Percentiles rank a stretch among this genome's conserved stretches.
Evolutionary conservation across 2,113 vertebrate species (phyloP).

Genomic region (Polyodon spathula): DNA sequence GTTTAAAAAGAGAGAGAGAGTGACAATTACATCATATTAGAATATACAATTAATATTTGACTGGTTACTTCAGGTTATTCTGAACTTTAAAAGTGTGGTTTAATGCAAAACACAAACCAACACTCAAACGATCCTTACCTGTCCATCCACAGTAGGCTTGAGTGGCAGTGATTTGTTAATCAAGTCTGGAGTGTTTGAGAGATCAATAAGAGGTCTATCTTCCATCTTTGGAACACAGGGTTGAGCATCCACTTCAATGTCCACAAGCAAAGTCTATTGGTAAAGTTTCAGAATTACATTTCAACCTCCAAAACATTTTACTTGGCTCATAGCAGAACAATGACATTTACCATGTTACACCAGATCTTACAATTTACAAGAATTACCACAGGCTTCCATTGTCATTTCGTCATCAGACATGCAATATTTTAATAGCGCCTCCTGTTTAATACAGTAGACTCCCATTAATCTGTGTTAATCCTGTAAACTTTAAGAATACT

Average conservation of each 20-base stretch:
- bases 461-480: too few relatives aligned
- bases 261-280: constrained; percentile 47
- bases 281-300: neutral
- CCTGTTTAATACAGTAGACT: too few relatives aligned
- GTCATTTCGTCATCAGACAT: too few relatives aligned
- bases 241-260: constrained; percentile 36
- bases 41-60: neutral
- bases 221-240: constrained; percentile 34
- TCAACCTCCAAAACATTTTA: neutral
- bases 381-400: too few relatives aligned
- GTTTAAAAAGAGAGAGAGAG: too few relatives aligned
- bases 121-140: constrained; percentile 23
- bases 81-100: neutral
- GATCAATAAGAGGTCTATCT: constrained; percentile 60
- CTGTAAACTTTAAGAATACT: too few relatives aligned
- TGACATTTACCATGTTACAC: neutral
- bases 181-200: constrained; percentile 56
- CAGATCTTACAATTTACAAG: too few relatives aligned
- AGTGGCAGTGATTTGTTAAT: constrained; percentile 31
- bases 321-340: neutral
- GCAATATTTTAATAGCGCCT: too few relatives aligned
- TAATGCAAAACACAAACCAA: neutral
- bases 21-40: too few relatives aligned
- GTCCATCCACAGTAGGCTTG: constrained; percentile 32
- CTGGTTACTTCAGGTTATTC: too few relatives aligned